Base-by-base conservation (phyloP, 2,888 invertebrate species). In the Rotaria macrura region DNA sequence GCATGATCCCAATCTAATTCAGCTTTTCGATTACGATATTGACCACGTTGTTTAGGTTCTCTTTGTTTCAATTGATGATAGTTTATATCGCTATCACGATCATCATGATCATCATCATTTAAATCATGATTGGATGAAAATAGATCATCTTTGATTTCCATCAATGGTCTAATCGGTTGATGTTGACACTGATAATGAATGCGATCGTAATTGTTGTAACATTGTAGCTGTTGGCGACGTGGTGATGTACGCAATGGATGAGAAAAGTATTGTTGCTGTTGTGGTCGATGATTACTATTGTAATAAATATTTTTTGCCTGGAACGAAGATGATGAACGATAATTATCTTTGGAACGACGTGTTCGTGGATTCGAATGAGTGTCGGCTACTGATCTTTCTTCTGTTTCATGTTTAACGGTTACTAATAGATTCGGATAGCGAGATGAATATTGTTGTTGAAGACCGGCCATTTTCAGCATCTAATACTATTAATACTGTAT, bases 1-100 rank as follows among this genome's bases (percentile, higher is more conserved):
- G 65, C 65, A 65, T 65, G 65, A 65, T 65, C 65, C 65, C 65
- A 65, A 20, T 65, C 65, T 65, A 65, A 34, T 65, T 65, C 65
- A 34, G 29, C 65, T 34, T 65, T 65, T 17, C 65, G 34, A 34
- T 65, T 65, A 34, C 65, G 65, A 65, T 65, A 65, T 65, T 65
- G 65, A 34, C 34, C 29, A 20, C 65, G 65, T 65, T 65, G 65
- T 65, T 65, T 29, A 17, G 65, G 9, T 20, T 65, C 65, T 65
- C 29, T 65, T 17, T 29, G 65, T 29, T 12, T 1, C 12, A 65
- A 3, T 20, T 14, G 0, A 20, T 34, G 65, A 34, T 6, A 29
- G 7, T 34, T 6, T 14, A 7, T 55, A 55, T 55, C 55, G n/a
- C n/a, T n/a, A 65, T 65, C 34, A 5, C 20, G 6, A 65, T 65